Evolutionary conservation across 2,113 vertebrate genomes (phyloP), one percentile per base, ranked within the genome.

Genomic region (Suncus etruscus): DNA sequence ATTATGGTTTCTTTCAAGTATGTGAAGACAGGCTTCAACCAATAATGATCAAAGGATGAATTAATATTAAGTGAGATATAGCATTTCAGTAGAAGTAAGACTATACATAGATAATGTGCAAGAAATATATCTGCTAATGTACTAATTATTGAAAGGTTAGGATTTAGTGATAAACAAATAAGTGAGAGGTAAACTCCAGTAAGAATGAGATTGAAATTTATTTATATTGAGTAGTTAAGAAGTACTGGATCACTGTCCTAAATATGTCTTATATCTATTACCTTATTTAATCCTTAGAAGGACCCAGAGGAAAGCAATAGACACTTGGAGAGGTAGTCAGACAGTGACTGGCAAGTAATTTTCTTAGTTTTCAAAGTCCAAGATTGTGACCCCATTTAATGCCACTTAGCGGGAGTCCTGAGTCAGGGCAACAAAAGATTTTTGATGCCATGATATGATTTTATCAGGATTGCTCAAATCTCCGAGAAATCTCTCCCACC

Each of bases 1-100:
- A 94, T 94, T 77, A 77, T 87, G 77, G 83, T 83, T 83, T 92
- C 74, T 95, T 92, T 96, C 91, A 91, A 83, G 51, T 69, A 51
- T 70, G 47, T 86, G 68, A 91, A 94, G 75, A 83, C 32, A 87
- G 50, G 14, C 16, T 24, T 95, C 63, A 72, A 72, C 83, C 93
- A 92, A 89, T 91, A 91, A 79, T 61, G 78, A 90, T 91, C 81
- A 87, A 78, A 29, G 9, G 31, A 89, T 86, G 32, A 61, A 76
- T 74, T 65, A 65, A 77, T 27, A 45, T 75, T 61, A 51, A 69
- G 58, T 83, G 68, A 72, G 61, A 29, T 47, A 24, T 12, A 81
- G 25, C 70, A 61, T 65, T 89, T 91, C 58, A 86, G 31, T 47
- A 61, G 68, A 80, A 92, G 61, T 76, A 61, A 85, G 22, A 85